phyloP scores from a whole-genome alignment of 1,140 invertebrate species.

The silkworm (Bombyx mori) region ASM3026992v2 NC_085117.1:13294501-13295000 shows the following conservation, averaged over 20 bases:
- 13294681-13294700: conserved; percentile 19
- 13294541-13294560: too few species aligned
- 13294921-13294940: conserved; percentile 9
- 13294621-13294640: too few species aligned
- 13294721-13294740: conserved; percentile 61
- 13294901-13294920: conserved; percentile 13
- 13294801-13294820: conserved; percentile 49
- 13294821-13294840: conserved; percentile 35
- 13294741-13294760: conserved; percentile 50
- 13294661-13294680: not conserved
- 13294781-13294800: conserved; percentile 52
- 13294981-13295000: too few species aligned
- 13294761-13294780: conserved; percentile 58
- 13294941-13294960: too few species aligned
- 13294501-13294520: too few species aligned
- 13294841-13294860: conserved; percentile 26
- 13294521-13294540: too few species aligned
- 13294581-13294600: too few species aligned
- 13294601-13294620: too few species aligned
- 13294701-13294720: conserved; percentile 36
- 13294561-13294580: too few species aligned
- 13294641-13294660: too few species aligned
- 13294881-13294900: conserved; percentile 18
- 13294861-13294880: conserved; percentile 24
- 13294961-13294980: too few species aligned